Evolutionary conservation across 2,888 invertebrate species (phyloP).

Genomic region (Actias luna): DNA sequence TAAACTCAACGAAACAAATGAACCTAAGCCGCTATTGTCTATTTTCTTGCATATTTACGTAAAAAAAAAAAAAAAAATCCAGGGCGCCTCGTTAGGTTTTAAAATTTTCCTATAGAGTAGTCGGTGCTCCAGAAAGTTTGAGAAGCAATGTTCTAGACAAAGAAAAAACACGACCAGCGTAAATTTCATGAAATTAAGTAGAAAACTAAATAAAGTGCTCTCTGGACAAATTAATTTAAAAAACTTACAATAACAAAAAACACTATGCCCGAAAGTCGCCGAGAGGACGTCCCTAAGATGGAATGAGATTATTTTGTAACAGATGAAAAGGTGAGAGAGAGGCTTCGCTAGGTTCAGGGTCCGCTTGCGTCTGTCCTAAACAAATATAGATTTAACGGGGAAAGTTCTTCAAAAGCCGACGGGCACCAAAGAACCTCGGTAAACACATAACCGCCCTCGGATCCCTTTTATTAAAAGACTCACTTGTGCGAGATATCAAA

Average conservation of each 20-base stretch:
- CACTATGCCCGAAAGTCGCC: neutral
- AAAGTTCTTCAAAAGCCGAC: conserved; percentile 5
- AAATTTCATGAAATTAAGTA: neutral
- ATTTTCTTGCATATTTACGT: no score
- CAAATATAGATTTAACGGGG: conserved; percentile 5
- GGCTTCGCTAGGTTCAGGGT: neutral
- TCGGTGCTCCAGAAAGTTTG: no score
- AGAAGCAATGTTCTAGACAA: neutral
- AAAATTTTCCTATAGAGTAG: no score
- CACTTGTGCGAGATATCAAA: neutral
- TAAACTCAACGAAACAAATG: no score
- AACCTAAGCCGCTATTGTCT: no score
- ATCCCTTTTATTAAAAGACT: neutral
- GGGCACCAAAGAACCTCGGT: neutral
- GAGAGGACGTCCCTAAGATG: neutral
- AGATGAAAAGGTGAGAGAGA: conserved; percentile 1
- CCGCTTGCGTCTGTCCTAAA: conserved; percentile 4
- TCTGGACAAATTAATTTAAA: neutral
- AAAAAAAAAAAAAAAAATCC: no score
- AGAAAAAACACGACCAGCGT: neutral
- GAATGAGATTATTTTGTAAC: conserved; percentile 4
- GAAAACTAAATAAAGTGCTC: neutral
- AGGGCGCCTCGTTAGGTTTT: no score
- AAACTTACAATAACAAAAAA: conserved; percentile 8
- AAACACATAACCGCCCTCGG: neutral